phyloP scores from a whole-genome alignment of 2,797 vertebrate genomes.

The Semaprochilodus insignis region DNA sequence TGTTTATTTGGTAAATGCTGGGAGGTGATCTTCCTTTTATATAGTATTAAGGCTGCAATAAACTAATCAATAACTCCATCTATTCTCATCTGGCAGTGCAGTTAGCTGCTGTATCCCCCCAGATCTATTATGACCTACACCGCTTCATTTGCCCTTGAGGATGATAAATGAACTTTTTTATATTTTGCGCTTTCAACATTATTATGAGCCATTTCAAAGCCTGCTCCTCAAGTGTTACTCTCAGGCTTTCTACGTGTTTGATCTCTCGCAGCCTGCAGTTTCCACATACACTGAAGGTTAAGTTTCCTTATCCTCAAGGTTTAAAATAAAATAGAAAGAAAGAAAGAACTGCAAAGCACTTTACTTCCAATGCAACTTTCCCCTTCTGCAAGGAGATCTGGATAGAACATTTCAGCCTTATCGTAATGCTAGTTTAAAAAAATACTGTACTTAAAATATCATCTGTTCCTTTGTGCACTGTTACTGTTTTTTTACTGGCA shows the following conservation, averaged over 20 bases:
- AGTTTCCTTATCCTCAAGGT: conserved; percentile 12
- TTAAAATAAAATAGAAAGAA: neutral
- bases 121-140: conserved; percentile 44
- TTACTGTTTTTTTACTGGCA: conserved; percentile 23
- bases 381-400: neutral
- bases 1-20: conserved; percentile 54
- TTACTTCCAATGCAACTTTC: neutral
- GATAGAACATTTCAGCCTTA: conserved; percentile 31
- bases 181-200: conserved; percentile 20
- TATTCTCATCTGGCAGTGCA: conserved; percentile 34
- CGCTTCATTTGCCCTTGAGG: conserved; percentile 41
- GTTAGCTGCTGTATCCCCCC: conserved; percentile 8
- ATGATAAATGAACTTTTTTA: conserved; percentile 36
- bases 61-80: conserved; percentile 52
- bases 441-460: conserved; percentile 10
- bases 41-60: conserved; percentile 42
- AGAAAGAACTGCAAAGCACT: neutral
- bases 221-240: conserved; percentile 2
- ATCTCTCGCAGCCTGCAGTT: conserved; percentile 4
- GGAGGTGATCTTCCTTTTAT: conserved; percentile 43
- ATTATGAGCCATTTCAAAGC: conserved; percentile 13
- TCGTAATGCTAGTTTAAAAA: neutral
- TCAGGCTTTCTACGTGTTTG: neutral
- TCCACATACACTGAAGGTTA: conserved; percentile 3
- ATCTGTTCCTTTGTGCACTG: conserved; percentile 1